Conservation (phyloP, 2,888 invertebrate species). For the Druceiella hillmani region DNA sequence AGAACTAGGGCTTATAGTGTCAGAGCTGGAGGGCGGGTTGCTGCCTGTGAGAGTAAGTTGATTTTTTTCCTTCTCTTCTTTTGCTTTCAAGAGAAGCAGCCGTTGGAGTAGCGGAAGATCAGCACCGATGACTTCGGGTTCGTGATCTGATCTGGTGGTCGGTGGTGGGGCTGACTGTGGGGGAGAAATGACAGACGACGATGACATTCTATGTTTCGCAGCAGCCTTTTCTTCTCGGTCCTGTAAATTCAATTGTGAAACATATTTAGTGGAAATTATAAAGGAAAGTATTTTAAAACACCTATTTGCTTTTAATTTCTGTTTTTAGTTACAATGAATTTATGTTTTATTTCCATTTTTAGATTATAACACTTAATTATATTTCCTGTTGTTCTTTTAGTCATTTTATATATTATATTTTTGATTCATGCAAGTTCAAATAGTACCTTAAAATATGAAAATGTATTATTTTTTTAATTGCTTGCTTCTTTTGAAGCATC, state of each 20-base stretch:
- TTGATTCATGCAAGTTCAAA: too few species aligned
- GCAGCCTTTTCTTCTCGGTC: constrained; percentile 50
- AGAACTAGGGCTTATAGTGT: constrained; percentile 48
- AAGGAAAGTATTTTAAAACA: too few species aligned
- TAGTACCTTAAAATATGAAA: too few species aligned
- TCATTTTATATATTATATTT: too few species aligned
- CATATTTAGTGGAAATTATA: too few species aligned
- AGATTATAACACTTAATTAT: too few species aligned
- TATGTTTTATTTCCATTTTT: too few species aligned
- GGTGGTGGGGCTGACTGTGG: constrained; percentile 54
- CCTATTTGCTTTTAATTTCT: too few species aligned
- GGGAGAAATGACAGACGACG: constrained; percentile 37
- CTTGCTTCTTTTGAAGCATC: too few species aligned
- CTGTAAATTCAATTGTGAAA: constrained; percentile 27
- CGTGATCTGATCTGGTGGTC: constrained; percentile 54
- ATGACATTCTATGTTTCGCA: constrained; percentile 41
- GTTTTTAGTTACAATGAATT: too few species aligned
- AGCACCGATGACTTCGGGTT: constrained; percentile 62
- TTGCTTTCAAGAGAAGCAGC: constrained; percentile 67
- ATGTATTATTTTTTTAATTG: too few species aligned
- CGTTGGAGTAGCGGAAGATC: constrained; percentile 71
- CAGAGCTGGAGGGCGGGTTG: constrained; percentile 48
- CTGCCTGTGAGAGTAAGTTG: constrained; percentile 41
- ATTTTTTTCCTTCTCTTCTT: constrained; percentile 59
- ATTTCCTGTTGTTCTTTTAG: too few species aligned